Conservation (phyloP, 1,140 invertebrate genomes). For the Calephelis nemesis region DNA sequence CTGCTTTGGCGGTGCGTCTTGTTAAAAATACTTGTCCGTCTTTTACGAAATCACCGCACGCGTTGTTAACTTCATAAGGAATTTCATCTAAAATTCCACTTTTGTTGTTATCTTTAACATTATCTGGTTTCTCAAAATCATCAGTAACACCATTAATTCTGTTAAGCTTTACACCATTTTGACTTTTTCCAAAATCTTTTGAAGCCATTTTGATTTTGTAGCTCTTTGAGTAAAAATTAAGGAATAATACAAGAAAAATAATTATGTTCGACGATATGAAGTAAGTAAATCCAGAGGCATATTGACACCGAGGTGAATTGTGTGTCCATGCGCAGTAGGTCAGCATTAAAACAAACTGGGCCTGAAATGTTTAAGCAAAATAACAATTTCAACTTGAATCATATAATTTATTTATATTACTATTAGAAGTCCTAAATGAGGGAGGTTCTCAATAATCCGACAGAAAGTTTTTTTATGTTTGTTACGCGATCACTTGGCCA, state of each 20-base stretch:
- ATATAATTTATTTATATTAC: not conserved
- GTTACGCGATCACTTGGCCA: too few species aligned
- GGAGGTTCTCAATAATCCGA: too few species aligned
- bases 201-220: constrained; percentile 80
- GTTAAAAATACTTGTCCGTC: constrained; percentile 55
- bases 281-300: constrained; percentile 82
- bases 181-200: constrained; percentile 45
- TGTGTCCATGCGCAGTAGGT: constrained; percentile 85
- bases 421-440: too few species aligned
- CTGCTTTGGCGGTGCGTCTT: constrained; percentile 52
- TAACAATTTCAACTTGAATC: constrained; percentile 10
- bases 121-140: constrained; percentile 39
- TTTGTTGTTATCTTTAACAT: constrained; percentile 38
- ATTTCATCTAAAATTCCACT: constrained; percentile 44
- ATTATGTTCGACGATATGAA: constrained; percentile 85
- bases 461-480: too few species aligned
- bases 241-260: constrained; percentile 91
- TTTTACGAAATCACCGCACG: constrained; percentile 54
- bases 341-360: constrained; percentile 88
- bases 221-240: constrained; percentile 91
- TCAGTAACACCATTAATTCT: constrained; percentile 41
- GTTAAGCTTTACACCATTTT: constrained; percentile 71
- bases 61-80: constrained; percentile 52
- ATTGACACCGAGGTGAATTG: constrained; percentile 87
- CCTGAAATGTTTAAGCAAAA: constrained; percentile 60